Conservation (phyloP, 2,113 vertebrate species). For the Gymnocephalus cernua region DNA sequence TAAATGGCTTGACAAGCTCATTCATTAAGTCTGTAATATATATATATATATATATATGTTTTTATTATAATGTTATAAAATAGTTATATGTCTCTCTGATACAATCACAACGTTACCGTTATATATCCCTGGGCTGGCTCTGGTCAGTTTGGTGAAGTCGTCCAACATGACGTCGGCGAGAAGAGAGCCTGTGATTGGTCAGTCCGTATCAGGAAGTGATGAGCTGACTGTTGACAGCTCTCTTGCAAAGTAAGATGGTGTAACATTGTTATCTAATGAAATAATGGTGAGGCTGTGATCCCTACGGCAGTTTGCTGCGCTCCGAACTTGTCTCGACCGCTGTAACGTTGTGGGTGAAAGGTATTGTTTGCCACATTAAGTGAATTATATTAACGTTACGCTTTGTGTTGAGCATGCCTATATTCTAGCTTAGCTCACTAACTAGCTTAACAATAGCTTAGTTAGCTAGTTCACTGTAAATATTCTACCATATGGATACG, state of each 20-base stretch:
- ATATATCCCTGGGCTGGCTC: background rate
- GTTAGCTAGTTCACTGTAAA: background rate
- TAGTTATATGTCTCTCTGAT: background rate
- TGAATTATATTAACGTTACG: background rate
- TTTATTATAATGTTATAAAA: background rate
- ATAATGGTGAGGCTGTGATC: slow-evolving; percentile 33
- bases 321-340: background rate
- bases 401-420: background rate
- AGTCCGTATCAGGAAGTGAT: slow-evolving; percentile 48
- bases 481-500: background rate
- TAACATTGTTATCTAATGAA: background rate
- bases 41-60: too few species aligned
- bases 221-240: slow-evolving; percentile 64
- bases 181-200: slow-evolving; percentile 48
- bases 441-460: slow-evolving; percentile 29
- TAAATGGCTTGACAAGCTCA: background rate
- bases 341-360: slow-evolving; percentile 21
- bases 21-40: background rate
- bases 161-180: slow-evolving; percentile 42
- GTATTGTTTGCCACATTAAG: background rate
- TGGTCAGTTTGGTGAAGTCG: background rate
- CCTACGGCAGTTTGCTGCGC: background rate
- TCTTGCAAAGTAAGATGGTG: slow-evolving; percentile 28
- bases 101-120: too few species aligned
- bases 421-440: slow-evolving; percentile 22